Evolutionary conservation across 2,888 invertebrate species (phyloP).

Genomic region (Platynereis dumerilii): DNA sequence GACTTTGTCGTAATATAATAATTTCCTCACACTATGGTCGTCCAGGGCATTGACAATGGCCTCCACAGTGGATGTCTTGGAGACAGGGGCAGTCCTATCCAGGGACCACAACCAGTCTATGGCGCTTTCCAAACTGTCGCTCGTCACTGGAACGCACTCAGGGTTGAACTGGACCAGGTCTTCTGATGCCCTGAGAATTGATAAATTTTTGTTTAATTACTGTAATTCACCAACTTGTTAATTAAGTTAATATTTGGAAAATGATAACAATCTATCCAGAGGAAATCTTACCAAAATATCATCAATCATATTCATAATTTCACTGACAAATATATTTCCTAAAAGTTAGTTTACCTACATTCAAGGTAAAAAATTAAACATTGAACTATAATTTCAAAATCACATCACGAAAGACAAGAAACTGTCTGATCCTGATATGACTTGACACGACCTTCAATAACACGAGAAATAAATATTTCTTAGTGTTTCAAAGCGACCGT

Average conservation of each 20-base stretch:
- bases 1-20: too few species aligned
- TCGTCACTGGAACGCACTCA: constrained; percentile 56
- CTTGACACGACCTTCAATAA: too few species aligned
- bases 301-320: neutral
- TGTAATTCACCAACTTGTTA: neutral
- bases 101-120: constrained; percentile 58
- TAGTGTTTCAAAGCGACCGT: too few species aligned
- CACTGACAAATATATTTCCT: too few species aligned
- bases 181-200: constrained; percentile 50
- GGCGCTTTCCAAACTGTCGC: constrained; percentile 58
- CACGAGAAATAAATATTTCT: too few species aligned
- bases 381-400: too few species aligned
- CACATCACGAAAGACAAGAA: too few species aligned
- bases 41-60: constrained; percentile 57
- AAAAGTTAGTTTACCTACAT: too few species aligned
- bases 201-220: constrained; percentile 1
- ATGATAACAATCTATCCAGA: neutral
- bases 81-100: constrained; percentile 49
- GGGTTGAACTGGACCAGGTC: constrained; percentile 51
- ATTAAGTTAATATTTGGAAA: neutral
- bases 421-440: too few species aligned
- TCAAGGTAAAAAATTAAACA: too few species aligned
- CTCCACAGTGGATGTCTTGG: constrained; percentile 57
- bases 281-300: neutral
- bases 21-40: too few species aligned